A percentile compares a stretch with the other conserved stretches of the same genome.
phyloP scores from a whole-genome alignment of 2,797 vertebrate species.

The Sternarchorhynchus goeldii region DNA sequence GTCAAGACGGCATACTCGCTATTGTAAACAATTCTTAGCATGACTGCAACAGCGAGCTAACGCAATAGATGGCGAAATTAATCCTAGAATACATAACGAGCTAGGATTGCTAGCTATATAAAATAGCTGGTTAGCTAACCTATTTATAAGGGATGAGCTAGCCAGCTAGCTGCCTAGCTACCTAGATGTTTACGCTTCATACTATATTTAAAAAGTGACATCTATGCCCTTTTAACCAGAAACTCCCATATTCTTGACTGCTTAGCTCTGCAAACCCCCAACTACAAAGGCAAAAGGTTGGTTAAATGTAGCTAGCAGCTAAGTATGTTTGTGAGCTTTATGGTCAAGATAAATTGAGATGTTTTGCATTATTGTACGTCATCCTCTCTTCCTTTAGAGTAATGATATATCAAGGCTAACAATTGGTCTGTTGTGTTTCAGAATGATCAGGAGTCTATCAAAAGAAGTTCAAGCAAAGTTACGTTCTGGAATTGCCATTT shows the following conservation, averaged over 20 bases:
- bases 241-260: neutral
- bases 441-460: slow-evolving; percentile 86
- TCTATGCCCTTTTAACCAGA: neutral
- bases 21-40: too few relatives aligned
- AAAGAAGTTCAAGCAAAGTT: slow-evolving; percentile 82
- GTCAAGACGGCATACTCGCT: too few relatives aligned
- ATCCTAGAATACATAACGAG: too few relatives aligned
- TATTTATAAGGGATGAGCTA: too few relatives aligned
- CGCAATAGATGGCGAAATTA: too few relatives aligned
- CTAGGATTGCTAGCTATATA: too few relatives aligned
- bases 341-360: neutral
- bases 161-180: too few relatives aligned
- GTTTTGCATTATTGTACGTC: neutral
- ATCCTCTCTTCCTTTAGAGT: neutral
- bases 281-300: neutral
- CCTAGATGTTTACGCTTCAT: too few relatives aligned
- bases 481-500: slow-evolving; percentile 86
- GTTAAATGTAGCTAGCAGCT: too few relatives aligned
- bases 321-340: too few relatives aligned
- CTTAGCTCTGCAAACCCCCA: neutral
- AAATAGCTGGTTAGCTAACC: too few relatives aligned
- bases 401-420: neutral
- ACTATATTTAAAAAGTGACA: neutral
- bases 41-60: too few relatives aligned
- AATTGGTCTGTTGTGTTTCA: slow-evolving; percentile 29